Evolutionary conservation across 2,888 invertebrate genomes (phyloP).

Genomic region (Lathronympha strigana): DNA sequence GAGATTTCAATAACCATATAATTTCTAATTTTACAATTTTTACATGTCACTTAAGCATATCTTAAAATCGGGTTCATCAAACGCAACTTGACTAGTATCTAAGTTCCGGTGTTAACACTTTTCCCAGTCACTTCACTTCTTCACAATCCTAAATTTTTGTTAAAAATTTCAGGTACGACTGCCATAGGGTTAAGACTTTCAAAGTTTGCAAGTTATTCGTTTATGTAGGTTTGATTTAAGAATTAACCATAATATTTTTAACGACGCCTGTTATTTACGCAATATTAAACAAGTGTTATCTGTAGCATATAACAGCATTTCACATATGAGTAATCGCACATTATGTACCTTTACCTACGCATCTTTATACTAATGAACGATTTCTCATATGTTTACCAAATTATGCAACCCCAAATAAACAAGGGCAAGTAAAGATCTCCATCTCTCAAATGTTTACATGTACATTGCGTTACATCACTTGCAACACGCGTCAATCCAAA

Average conservation of each 20-base stretch:
- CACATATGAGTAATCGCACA: too few species aligned
- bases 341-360: too few species aligned
- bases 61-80: background rate
- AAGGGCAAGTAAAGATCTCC: background rate
- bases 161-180: constrained; percentile 21
- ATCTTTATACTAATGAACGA: too few species aligned
- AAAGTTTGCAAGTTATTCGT: background rate
- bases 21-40: constrained; percentile 40
- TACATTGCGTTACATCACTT: background rate
- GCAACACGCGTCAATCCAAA: background rate
- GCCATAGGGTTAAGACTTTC: constrained; percentile 8
- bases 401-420: background rate
- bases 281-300: too few species aligned
- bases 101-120: constrained; percentile 1
- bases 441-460: background rate
- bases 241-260: too few species aligned
- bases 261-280: too few species aligned
- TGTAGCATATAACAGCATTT: too few species aligned
- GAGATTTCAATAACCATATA: constrained; percentile 12
- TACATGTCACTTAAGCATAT: constrained; percentile 5
- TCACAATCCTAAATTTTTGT: constrained; percentile 12
- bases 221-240: background rate
- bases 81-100: constrained; percentile 18
- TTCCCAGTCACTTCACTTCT: too few species aligned
- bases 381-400: too few species aligned